A percentile compares a stretch with the other conserved stretches of the same genome.
phyloP scores from a whole-genome alignment of 92 coral and sea anemone species.

The Ricordea florida region DNA sequence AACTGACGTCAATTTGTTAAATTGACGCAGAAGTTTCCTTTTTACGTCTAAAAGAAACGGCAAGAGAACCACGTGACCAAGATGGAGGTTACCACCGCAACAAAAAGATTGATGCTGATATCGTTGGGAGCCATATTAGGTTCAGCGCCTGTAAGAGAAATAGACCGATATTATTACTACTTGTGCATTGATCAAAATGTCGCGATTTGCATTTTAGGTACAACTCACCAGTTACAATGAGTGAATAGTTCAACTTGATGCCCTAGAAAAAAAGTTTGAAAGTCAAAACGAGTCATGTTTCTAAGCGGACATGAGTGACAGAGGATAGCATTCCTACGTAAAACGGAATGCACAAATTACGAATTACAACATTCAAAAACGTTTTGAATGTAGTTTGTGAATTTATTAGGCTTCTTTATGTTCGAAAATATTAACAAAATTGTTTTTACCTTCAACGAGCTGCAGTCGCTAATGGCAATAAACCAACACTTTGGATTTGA shows the following conservation, averaged over 20 bases:
- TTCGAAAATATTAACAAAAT: no score
- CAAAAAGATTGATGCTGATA: not conserved
- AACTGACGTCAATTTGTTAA: no score
- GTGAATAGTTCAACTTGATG: conserved; percentile 39
- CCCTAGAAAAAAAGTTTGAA: conserved; percentile 22
- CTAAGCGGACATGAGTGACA: not conserved
- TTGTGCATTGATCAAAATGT: not conserved
- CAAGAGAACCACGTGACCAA: not conserved
- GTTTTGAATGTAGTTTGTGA: no score
- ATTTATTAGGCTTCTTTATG: no score
- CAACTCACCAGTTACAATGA: conserved; percentile 50
- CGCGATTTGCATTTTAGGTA: not conserved
- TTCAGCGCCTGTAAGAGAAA: conserved; percentile 3
- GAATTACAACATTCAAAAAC: no score
- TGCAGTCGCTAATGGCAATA: conserved; percentile 44
- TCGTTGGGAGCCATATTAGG: not conserved
- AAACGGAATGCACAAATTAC: not conserved
- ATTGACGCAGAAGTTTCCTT: no score
- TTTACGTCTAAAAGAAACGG: no score
- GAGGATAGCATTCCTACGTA: not conserved
- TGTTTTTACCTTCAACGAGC: conserved; percentile 1
- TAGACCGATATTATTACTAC: not conserved
- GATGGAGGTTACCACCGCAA: not conserved
- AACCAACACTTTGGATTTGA: conserved; percentile 55
- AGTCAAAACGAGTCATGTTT: no score